Evolutionary conservation across 2,888 invertebrate species (phyloP).

Genomic region (Andrena camellia): DNA sequence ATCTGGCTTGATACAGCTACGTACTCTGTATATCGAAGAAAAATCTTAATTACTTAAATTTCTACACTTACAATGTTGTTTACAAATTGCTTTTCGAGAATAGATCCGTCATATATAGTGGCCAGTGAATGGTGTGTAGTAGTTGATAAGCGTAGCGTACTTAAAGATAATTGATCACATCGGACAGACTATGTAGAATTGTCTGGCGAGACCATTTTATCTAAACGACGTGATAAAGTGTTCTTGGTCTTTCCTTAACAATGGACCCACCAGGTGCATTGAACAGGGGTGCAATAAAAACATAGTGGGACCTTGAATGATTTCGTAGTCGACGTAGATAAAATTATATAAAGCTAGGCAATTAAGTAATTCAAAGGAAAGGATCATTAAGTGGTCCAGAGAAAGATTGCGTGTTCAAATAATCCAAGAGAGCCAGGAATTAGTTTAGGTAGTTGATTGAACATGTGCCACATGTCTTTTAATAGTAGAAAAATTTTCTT

Average conservation of each 20-base stretch:
- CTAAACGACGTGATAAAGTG: neutral
- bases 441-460: neutral
- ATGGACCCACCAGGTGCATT: neutral
- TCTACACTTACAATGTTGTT: neutral
- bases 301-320: neutral
- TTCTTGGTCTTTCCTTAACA: neutral
- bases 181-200: neutral
- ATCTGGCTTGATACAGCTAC: too few species aligned
- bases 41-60: neutral
- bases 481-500: neutral
- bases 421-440: neutral
- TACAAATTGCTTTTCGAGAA: neutral
- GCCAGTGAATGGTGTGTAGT: neutral
- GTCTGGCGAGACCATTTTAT: neutral
- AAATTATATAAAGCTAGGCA: too few species aligned
- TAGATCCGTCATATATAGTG: neutral
- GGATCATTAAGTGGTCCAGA: neutral
- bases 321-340: too few species aligned
- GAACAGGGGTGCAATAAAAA: neutral
- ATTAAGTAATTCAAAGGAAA: too few species aligned
- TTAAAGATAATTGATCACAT: slow-evolving; percentile 4
- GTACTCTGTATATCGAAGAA: neutral
- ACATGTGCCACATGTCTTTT: neutral
- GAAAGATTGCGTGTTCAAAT: neutral
- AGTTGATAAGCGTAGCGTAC: neutral